Percentiles rank a stretch among this genome's conserved stretches.
These are phyloP conservation scores for Tetramorium simillimum DNA, from an alignment of 1,140 invertebrate genomes.

Conservation along the genomic window DNA sequence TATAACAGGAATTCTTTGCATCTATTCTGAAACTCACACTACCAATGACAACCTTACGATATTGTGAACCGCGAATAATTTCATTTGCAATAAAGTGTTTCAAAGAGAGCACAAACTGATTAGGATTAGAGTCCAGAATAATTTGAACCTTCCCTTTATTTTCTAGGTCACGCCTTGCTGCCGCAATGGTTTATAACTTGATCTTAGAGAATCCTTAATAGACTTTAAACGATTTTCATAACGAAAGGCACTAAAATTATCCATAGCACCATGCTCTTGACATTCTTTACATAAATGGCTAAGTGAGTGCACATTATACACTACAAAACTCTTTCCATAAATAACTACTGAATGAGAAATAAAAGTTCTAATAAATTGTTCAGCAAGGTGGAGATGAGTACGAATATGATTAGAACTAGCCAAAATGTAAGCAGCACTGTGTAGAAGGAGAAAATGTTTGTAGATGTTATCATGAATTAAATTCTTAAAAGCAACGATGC, in stretches of 20 bases:
- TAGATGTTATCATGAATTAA: not conserved
- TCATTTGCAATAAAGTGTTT: not conserved
- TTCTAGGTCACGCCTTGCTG: not conserved
- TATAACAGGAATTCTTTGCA: not conserved
- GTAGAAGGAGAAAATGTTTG: not conserved
- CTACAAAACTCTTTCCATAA: constrained; percentile 5
- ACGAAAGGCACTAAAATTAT: not conserved
- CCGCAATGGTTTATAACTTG: not conserved
- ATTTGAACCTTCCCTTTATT: not conserved
- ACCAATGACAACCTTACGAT: not conserved
- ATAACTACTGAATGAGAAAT: not conserved
- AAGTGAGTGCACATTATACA: not conserved
- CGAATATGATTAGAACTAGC: not conserved
- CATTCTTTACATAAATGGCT: constrained; percentile 1
- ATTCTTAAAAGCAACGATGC: not conserved
- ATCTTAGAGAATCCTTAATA: not conserved
- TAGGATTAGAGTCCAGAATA: not conserved
- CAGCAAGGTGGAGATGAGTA: not conserved
- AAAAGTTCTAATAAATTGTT: not conserved
- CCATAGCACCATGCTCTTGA: not conserved
- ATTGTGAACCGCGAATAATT: not conserved
- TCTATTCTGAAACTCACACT: not conserved
- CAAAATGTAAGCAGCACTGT: not conserved
- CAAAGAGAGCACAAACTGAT: not conserved
- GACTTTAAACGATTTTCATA: not conserved